Percentiles rank a stretch among this genome's conserved stretches.
phyloP scores from a whole-genome alignment of 2,113 vertebrate genomes.

The Anguilla japonica region DNA sequence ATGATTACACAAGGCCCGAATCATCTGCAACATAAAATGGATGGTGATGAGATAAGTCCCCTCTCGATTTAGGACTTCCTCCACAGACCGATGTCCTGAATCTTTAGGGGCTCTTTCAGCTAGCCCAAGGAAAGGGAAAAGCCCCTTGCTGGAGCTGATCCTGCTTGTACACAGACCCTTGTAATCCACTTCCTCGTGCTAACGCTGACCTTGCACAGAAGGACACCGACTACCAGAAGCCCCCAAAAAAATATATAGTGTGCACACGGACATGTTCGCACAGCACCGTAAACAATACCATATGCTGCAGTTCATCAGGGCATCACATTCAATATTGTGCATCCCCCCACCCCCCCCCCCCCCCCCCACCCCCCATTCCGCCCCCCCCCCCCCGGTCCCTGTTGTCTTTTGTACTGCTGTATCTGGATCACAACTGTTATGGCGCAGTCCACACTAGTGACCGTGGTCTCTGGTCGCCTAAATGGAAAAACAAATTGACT shows the following conservation, averaged over 20 bases:
- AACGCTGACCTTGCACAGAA: not conserved
- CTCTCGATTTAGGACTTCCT: not conserved
- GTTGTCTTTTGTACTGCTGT: not conserved
- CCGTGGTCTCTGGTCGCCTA: not conserved
- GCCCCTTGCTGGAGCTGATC: not conserved
- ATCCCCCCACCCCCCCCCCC: too few species aligned
- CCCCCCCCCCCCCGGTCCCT: too few species aligned
- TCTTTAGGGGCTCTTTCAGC: not conserved
- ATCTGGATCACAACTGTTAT: not conserved
- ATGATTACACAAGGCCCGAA: not conserved
- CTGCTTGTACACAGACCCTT: not conserved
- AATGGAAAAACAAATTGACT: not conserved
- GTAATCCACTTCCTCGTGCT: not conserved
- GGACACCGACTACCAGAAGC: not conserved
- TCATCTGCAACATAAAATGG: not conserved
- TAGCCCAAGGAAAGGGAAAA: not conserved
- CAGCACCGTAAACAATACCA: too few species aligned
- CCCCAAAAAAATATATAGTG: not conserved
- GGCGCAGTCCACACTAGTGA: not conserved
- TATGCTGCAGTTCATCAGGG: too few species aligned
- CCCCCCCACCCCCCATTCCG: too few species aligned
- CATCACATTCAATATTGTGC: too few species aligned
- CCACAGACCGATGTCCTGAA: not conserved
- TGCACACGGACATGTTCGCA: not conserved
- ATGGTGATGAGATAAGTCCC: not conserved